phyloP scores from a whole-genome alignment of 2,113 vertebrate species.

The Eolophus roseicapilla region DNA sequence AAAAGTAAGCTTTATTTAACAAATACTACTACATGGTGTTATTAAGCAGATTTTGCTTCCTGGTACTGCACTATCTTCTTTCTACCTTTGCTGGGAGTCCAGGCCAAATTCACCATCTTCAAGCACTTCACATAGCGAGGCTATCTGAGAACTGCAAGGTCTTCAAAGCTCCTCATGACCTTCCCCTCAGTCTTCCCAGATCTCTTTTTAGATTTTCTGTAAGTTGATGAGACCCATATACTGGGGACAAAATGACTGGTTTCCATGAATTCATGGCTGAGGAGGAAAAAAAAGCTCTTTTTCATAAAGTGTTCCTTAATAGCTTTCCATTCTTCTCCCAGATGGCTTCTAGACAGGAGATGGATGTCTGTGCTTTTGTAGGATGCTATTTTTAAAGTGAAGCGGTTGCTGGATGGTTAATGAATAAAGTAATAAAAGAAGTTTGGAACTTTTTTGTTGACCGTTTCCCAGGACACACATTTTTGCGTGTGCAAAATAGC shows the following conservation, averaged over 20 bases:
- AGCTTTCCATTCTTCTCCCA: constrained; percentile 54
- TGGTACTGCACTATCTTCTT: neutral
- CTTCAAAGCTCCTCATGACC: neutral
- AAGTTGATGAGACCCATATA: neutral
- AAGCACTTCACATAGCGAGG: neutral
- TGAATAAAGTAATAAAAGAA: constrained; percentile 51
- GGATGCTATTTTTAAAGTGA: constrained; percentile 51
- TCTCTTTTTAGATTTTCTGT: neutral
- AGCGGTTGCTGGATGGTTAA: constrained; percentile 35
- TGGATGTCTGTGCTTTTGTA: constrained; percentile 57
- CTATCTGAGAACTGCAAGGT: neutral
- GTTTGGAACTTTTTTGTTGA: constrained; percentile 14
- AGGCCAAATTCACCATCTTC: neutral
- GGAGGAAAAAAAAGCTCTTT: neutral
- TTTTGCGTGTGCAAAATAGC: neutral
- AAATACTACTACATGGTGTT: neutral
- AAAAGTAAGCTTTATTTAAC: neutral
- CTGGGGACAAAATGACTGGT: neutral
- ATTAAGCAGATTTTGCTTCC: neutral
- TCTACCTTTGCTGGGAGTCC: neutral
- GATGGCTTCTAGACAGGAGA: constrained; percentile 57
- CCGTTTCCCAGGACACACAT: rapidly evolving
- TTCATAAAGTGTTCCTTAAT: constrained; percentile 46
- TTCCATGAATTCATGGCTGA: neutral
- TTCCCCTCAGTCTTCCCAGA: neutral